Evolutionary conservation across 2,113 vertebrate genomes (phyloP).

Genomic region (Sitta europaea): DNA sequence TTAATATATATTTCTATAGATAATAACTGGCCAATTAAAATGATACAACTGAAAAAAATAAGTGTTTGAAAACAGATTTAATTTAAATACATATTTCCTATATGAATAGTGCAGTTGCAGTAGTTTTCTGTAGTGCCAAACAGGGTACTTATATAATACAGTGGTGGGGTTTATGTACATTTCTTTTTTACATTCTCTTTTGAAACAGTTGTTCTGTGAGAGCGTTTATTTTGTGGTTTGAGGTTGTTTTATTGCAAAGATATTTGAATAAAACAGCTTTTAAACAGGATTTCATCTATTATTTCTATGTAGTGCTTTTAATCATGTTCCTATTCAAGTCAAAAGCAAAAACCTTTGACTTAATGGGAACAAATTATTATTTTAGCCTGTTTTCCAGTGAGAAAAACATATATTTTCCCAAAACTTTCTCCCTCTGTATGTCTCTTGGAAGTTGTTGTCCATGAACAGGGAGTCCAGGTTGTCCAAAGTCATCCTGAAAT

Average conservation of each 20-base stretch:
- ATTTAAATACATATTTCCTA: not conserved
- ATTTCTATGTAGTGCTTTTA: not conserved
- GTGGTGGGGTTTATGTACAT: not conserved
- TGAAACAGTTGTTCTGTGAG: not conserved
- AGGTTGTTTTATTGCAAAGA: not conserved
- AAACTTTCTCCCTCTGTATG: not conserved
- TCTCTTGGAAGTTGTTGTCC: not conserved
- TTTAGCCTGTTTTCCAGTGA: not conserved
- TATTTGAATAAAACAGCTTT: constrained; percentile 30
- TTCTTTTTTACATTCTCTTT: not conserved
- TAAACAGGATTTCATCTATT: not conserved
- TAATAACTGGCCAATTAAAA: not conserved
- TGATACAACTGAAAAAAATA: constrained; percentile 1
- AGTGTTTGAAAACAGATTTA: not conserved
- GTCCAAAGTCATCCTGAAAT: not conserved
- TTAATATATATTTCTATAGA: not conserved
- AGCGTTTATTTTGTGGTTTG: constrained; percentile 1
- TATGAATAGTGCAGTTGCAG: not conserved
- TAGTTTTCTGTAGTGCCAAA: not conserved
- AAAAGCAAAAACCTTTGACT: constrained; percentile 6
- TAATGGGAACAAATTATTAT: constrained; percentile 32
- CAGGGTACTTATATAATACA: constrained; percentile 3
- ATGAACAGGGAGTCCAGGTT: not conserved
- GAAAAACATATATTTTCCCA: not conserved
- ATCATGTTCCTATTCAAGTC: not conserved